phyloP scores from a whole-genome alignment of 2,888 invertebrate genomes.

The Microdon myrmicae region DNA sequence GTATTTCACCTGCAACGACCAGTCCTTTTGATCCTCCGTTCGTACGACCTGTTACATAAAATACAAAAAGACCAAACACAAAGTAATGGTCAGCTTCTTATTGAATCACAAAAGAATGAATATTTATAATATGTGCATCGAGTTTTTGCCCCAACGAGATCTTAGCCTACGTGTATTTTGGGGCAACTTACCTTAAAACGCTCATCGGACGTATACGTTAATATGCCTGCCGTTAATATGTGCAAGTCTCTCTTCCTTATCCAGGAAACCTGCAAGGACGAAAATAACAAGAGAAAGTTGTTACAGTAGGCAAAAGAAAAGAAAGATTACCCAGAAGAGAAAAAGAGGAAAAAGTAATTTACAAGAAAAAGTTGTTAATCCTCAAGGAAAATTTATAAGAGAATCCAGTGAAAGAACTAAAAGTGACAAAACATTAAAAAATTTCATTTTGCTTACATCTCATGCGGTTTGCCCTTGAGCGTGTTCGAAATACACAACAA shows the following conservation, averaged over 20 bases:
- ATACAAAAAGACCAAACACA: conserved; percentile 1
- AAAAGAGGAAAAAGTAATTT: too few species aligned
- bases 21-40: conserved; percentile 84
- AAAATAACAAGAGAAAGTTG: conserved; percentile 12
- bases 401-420: background rate
- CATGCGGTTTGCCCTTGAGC: conserved; percentile 24
- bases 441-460: conserved; percentile 9
- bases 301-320: conserved; percentile 1
- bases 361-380: background rate
- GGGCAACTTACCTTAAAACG: conserved; percentile 79
- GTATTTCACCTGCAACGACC: conserved; percentile 89
- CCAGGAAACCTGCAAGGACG: conserved; percentile 78
- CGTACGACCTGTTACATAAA: conserved; percentile 60
- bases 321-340: conserved; percentile 9
- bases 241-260: conserved; percentile 89
- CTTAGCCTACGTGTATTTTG: background rate
- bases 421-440: conserved; percentile 14
- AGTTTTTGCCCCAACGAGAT: too few species aligned
- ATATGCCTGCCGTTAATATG: conserved; percentile 85
- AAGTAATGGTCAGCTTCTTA: conserved; percentile 3
- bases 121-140: conserved; percentile 13
- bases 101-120: conserved; percentile 23
- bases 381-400: background rate
- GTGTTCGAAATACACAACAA: too few species aligned
- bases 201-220: conserved; percentile 88